Conservation (phyloP, 2,888 invertebrate genomes). For the Amiota minor region DNA sequence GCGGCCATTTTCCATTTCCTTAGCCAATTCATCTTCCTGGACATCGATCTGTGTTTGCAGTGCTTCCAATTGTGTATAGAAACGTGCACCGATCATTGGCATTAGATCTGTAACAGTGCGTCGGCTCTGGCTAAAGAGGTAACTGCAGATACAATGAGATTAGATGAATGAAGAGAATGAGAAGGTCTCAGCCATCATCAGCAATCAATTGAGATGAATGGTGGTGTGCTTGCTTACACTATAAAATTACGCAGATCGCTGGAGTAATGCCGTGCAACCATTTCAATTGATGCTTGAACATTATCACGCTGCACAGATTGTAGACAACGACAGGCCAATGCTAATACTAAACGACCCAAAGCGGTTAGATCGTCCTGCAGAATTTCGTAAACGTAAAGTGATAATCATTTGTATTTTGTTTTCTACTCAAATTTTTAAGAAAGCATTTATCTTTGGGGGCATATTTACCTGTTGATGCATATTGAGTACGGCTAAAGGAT, state of each 20-base stretch:
- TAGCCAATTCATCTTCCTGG: conserved; percentile 90
- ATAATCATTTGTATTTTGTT: not conserved
- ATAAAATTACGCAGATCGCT: conserved; percentile 95
- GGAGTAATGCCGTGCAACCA: conserved; percentile 92
- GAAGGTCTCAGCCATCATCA: not conserved
- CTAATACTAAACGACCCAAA: conserved; percentile 91
- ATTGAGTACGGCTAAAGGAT: conserved; percentile 79
- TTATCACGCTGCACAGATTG: conserved; percentile 91
- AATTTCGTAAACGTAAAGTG: not conserved
- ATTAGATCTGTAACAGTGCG: conserved; percentile 95
- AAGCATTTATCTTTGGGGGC: not conserved
- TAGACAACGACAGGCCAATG: conserved; percentile 93
- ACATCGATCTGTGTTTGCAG: conserved; percentile 90
- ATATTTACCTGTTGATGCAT: conserved; percentile 80
- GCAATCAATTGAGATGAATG: conserved; percentile 5
- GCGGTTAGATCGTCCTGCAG: conserved; percentile 88
- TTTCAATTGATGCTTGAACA: conserved; percentile 89
- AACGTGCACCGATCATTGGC: conserved; percentile 99
- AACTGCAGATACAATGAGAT: conserved; percentile 74
- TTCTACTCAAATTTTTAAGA: not conserved
- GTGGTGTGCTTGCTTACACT: conserved; percentile 77
- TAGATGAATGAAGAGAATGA: no score
- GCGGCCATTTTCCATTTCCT: conserved; percentile 96
- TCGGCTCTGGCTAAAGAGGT: conserved; percentile 79
- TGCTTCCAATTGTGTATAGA: conserved; percentile 95